Conservation (phyloP, 2,888 invertebrate genomes). For the Mechanitis mazaeus region DNA sequence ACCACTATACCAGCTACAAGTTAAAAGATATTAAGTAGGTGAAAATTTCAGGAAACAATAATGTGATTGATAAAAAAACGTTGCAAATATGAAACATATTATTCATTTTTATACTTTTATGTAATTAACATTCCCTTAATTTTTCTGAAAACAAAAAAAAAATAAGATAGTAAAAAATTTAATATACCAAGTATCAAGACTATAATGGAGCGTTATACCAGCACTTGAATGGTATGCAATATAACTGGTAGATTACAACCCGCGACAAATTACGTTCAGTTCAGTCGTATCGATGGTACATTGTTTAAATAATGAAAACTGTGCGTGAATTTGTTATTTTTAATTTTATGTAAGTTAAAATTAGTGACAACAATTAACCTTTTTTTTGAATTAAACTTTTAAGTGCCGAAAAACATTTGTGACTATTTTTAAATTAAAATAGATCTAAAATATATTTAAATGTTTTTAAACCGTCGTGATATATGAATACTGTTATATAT, state of each 20-base stretch:
- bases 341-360: not conserved
- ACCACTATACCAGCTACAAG: no score
- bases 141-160: not conserved
- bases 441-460: no score
- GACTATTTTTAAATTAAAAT: not conserved
- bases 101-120: no score
- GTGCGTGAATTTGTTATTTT: no score
- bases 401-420: not conserved
- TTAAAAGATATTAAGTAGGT: no score
- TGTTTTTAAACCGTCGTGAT: no score
- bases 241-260: slow-evolving; percentile 29
- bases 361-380: not conserved
- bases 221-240: slow-evolving; percentile 27
- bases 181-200: slow-evolving; percentile 26
- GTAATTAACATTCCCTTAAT: no score
- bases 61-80: no score
- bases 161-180: not conserved
- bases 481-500: no score
- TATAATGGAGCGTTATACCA: slow-evolving; percentile 5
- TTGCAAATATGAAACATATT: no score
- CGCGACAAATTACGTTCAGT: slow-evolving; percentile 22
- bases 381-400: not conserved
- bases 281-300: slow-evolving; percentile 17
- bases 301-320: slow-evolving; percentile 10
- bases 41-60: no score